A percentile compares a stretch with the other conserved stretches of the same genome.
Evolutionary conservation across 1,140 invertebrate genomes (phyloP).

Genomic region (Aphaenogaster ashmeadi): DNA sequence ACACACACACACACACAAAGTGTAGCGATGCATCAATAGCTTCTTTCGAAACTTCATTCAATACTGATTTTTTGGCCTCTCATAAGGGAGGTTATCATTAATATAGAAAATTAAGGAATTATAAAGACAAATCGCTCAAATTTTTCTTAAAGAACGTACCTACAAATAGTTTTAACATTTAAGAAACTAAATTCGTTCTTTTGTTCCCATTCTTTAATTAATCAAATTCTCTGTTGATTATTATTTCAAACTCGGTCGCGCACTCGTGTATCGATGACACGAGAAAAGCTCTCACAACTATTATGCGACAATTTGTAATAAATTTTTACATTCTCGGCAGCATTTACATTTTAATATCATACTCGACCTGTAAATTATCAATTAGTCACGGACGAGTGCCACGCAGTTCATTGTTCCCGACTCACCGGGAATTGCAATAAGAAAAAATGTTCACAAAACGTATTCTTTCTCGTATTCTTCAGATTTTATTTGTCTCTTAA

Average conservation of each 20-base stretch:
- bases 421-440: not conserved
- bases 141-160: not conserved
- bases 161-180: not conserved
- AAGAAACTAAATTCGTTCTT: not conserved
- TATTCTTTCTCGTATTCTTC: not conserved
- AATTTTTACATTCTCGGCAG: not conserved
- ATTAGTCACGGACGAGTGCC: not conserved
- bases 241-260: not conserved
- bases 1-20: too few relatives aligned
- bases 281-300: not conserved
- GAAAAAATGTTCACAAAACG: not conserved
- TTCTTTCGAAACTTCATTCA: not conserved
- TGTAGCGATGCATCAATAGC: too few relatives aligned
- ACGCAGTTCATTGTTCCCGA: not conserved
- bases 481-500: not conserved
- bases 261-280: not conserved
- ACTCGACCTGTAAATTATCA: conserved; percentile 3
- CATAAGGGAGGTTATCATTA: not conserved
- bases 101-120: not conserved
- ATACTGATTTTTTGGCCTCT: not conserved
- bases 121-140: not conserved
- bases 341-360: not conserved
- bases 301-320: not conserved
- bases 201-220: not conserved
- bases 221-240: not conserved